Evolutionary conservation across 2,797 vertebrate genomes (phyloP), one percentile per base, ranked within the genome.

Genomic region (Mormyrops attenuatus): DNA sequence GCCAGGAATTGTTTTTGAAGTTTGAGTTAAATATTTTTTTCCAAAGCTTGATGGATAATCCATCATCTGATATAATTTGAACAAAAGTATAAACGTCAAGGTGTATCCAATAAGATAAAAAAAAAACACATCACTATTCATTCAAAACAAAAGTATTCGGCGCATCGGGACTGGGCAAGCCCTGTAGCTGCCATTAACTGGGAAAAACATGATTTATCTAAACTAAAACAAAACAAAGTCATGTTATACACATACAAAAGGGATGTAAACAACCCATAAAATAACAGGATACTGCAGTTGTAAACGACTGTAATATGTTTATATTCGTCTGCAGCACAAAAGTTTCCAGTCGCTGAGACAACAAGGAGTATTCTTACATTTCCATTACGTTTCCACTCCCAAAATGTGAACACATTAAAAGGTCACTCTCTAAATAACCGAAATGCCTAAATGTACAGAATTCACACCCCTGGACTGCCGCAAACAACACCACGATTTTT

Each of bases 241-340:
- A 93, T 89, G 93, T 92, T 94, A 92, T 93, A 90, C 91, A 91
- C 92, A 92, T 53, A 90, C 92, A 93, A 93, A 69, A 92, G 92
- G 77, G 93, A 93, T 49, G 55, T 84, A 86, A 90, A 90, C 89
- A 90, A 22, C 20, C 77, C 69, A 80, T 77, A 66, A 88, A 77
- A 88, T 84, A 89, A 85, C 66, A 90, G 90, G 90, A 91, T 89
- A 93, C 92, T 77, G 90, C 92, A 94, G 93, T 92, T 91, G 91
- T 88, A 82, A 90, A 92, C 92, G 41, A 91, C 92, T 88, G 88
- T 89, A 93, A 92, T 91, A 91, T 92, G 92, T 93, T 94, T 94
- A 94, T 41, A 91, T 49, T 80, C 92, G 85, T 4, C 91, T 90
- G 92, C 92, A 91, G 90, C 91, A 91, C 91, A 92, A 91, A 91